These are phyloP conservation scores for Theristus sp. DNA, from an alignment of 2,888 invertebrate species.

Conservation along the genomic window DNA sequence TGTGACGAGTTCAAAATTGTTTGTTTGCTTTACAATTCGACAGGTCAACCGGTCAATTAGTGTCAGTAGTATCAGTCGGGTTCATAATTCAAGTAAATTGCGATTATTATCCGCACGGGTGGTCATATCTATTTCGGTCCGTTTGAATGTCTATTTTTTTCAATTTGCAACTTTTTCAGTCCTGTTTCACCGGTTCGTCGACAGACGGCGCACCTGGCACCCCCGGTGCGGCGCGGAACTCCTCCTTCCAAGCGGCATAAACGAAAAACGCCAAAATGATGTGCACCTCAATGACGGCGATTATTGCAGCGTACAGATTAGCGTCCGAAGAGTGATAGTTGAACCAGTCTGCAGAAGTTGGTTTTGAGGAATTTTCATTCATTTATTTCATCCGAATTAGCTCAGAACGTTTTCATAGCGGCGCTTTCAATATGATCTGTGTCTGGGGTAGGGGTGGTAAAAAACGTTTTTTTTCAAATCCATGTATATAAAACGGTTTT, in stretches of 20 bases:
- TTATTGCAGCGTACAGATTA: constrained; percentile 23
- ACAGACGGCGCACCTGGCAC: not conserved
- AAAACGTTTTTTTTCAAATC: too few relatives aligned
- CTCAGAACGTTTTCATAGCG: too few relatives aligned
- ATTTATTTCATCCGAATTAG: too few relatives aligned
- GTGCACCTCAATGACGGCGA: constrained; percentile 19
- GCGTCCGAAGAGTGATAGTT: constrained; percentile 18
- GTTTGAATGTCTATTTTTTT: too few relatives aligned
- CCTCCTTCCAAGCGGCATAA: constrained; percentile 8
- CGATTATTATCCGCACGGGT: too few relatives aligned
- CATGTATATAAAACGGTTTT: too few relatives aligned
- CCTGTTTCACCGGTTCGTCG: not conserved
- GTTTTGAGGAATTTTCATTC: not conserved
- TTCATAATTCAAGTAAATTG: too few relatives aligned
- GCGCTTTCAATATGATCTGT: too few relatives aligned
- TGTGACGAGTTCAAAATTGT: not conserved
- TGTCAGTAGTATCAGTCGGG: too few relatives aligned
- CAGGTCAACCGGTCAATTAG: too few relatives aligned
- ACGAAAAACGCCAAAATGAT: constrained; percentile 6
- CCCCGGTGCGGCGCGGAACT: not conserved
- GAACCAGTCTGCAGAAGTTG: constrained; percentile 15
- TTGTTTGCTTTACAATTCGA: not conserved
- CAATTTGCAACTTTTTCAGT: not conserved
- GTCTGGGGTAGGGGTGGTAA: too few relatives aligned
- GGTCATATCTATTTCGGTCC: too few relatives aligned